These are phyloP conservation scores for Botrylloides violaceus DNA, from an alignment of 23 tunicate species.

Conservation along the genomic window DNA sequence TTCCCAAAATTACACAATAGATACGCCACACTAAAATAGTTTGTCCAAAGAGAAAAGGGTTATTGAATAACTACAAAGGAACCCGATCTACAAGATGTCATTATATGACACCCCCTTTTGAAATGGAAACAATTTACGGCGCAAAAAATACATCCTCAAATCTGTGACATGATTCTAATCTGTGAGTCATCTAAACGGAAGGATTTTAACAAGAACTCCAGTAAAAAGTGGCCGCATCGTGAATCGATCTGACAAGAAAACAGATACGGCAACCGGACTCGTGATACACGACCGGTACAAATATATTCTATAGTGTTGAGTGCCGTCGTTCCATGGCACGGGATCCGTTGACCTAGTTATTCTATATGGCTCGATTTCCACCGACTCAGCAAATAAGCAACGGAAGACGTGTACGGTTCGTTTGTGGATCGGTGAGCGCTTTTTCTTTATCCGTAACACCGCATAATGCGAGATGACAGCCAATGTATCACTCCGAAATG, in stretches of 20 bases:
- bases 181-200: background rate
- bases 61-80: background rate
- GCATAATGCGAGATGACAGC: too few species aligned
- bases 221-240: background rate
- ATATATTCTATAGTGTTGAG: too few species aligned
- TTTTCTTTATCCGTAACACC: too few species aligned
- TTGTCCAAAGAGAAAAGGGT: background rate
- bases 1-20: background rate
- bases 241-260: background rate
- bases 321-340: too few species aligned
- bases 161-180: background rate
- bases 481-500: too few species aligned
- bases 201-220: background rate
- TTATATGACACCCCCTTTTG: background rate
- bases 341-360: too few species aligned
- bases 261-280: background rate
- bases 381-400: too few species aligned
- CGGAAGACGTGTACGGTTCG: too few species aligned
- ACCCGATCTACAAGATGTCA: background rate
- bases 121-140: background rate
- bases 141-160: background rate
- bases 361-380: too few species aligned
- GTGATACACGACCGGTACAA: too few species aligned
- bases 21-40: background rate
- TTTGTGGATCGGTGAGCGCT: too few species aligned